phyloP scores from a whole-genome alignment of 1,140 invertebrate species.

The Drosophila littoralis region DNA sequence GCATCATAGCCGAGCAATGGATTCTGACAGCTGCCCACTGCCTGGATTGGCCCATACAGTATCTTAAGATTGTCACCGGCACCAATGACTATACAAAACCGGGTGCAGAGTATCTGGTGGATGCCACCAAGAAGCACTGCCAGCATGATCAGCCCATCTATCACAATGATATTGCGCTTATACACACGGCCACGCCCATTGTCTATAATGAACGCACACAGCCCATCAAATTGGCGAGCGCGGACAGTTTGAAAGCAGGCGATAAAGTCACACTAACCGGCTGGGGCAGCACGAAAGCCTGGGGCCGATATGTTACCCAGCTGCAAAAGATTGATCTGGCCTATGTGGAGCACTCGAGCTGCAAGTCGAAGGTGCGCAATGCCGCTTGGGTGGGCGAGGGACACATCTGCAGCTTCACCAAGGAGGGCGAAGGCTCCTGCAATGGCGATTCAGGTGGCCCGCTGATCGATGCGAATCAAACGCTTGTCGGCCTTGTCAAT shows the following conservation, averaged over 20 bases:
- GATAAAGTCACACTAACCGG: conserved; percentile 85
- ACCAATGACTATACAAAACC: conserved; percentile 67
- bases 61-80: conserved; percentile 71
- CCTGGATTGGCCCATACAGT: conserved; percentile 76
- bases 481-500: conserved; percentile 85
- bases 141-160: conserved; percentile 73
- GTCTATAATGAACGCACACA: conserved; percentile 83
- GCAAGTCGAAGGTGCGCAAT: conserved; percentile 53
- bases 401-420: conserved; percentile 87
- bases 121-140: conserved; percentile 62
- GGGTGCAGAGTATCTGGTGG: conserved; percentile 63
- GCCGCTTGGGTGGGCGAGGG: conserved; percentile 59
- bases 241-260: conserved; percentile 39
- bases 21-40: conserved; percentile 85
- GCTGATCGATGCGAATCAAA: conserved; percentile 70
- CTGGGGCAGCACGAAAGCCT: conserved; percentile 85
- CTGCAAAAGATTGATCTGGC: conserved; percentile 73
- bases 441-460: conserved; percentile 85
- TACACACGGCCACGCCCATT: conserved; percentile 84
- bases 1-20: conserved; percentile 76
- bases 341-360: conserved; percentile 54
- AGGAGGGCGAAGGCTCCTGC: conserved; percentile 86
- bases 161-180: conserved; percentile 86
- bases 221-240: conserved; percentile 71
- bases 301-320: conserved; percentile 66